A percentile compares a stretch with the other conserved stretches of the same genome.
phyloP scores from a whole-genome alignment of 1,140 invertebrate species.

The Ephestia elutella region DNA sequence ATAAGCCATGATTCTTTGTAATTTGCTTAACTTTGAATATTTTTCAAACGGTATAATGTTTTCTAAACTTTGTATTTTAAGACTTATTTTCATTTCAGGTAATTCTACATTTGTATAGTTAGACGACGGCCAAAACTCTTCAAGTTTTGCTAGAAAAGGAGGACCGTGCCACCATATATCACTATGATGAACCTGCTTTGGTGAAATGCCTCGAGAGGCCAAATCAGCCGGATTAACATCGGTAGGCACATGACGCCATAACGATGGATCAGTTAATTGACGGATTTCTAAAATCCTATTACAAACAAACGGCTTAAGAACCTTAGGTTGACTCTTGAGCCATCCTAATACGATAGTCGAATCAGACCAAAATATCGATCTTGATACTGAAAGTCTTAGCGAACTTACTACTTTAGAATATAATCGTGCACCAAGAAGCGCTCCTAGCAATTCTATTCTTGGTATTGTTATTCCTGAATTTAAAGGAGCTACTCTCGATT shows the following conservation, averaged over 20 bases:
- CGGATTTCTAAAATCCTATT: constrained; percentile 5
- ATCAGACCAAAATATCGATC: constrained; percentile 12
- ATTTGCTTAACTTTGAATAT: no score
- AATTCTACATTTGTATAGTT: no score
- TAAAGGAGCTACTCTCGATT: constrained; percentile 18
- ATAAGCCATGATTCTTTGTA: no score
- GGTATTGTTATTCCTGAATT: constrained; percentile 20
- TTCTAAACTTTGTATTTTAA: no score
- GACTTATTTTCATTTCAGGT: no score
- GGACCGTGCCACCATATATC: constrained; percentile 4
- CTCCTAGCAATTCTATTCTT: constrained; percentile 17
- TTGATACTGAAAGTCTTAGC: not conserved
- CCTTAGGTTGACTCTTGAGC: not conserved
- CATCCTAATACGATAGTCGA: no score
- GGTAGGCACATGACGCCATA: no score
- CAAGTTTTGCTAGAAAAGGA: constrained; percentile 6
- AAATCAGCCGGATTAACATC: no score
- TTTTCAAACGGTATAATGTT: no score
- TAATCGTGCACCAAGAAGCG: constrained; percentile 15
- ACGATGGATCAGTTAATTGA: not conserved
- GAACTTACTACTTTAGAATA: constrained; percentile 5
- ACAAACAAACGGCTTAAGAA: constrained; percentile 5
- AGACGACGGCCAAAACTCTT: no score
- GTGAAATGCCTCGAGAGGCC: no score
- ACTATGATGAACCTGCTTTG: not conserved